Evolutionary conservation across 2,113 vertebrate species (phyloP).

Genomic region (Ibidorhyncha struthersii): DNA sequence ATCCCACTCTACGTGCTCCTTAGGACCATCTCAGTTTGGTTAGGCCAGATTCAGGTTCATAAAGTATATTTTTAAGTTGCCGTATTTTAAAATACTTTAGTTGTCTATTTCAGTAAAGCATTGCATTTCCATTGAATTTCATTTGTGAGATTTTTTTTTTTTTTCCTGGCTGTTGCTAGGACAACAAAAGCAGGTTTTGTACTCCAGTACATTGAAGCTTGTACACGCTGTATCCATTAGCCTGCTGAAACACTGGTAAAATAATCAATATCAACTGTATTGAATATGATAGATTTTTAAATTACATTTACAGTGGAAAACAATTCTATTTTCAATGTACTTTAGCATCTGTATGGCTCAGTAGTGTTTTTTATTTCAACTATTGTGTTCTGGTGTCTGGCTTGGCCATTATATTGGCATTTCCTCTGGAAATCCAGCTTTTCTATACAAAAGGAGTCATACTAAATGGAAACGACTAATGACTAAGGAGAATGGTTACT

Average conservation of each 20-base stretch:
- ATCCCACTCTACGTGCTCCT: neutral
- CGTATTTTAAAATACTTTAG: slow-evolving; percentile 47
- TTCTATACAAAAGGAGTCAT: neutral
- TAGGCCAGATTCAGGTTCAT: neutral
- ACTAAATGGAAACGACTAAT: slow-evolving; percentile 29
- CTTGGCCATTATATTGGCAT: neutral
- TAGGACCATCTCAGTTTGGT: neutral
- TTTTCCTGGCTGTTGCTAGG: slow-evolving; percentile 74
- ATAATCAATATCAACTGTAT: slow-evolving; percentile 76
- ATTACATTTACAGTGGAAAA: slow-evolving; percentile 72
- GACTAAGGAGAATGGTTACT: neutral
- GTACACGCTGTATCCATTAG: slow-evolving; percentile 63
- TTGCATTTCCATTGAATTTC: slow-evolving; percentile 61
- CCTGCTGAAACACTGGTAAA: slow-evolving; percentile 68
- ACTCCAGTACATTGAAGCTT: neutral
- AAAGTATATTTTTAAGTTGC: slow-evolving; percentile 32
- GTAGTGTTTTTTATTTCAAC: slow-evolving; percentile 68
- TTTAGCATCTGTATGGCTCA: slow-evolving; percentile 35
- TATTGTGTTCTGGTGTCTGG: neutral
- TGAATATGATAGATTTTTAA: slow-evolving; percentile 74
- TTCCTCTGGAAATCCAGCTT: slow-evolving; percentile 19
- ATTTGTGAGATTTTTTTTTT: slow-evolving; percentile 46
- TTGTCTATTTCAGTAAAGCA: slow-evolving; percentile 52
- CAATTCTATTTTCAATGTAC: slow-evolving; percentile 68
- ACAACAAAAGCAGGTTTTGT: slow-evolving; percentile 66